Evolutionary conservation across 2,113 vertebrate genomes (phyloP).

Genomic region (Genyomyrus donnyi): DNA sequence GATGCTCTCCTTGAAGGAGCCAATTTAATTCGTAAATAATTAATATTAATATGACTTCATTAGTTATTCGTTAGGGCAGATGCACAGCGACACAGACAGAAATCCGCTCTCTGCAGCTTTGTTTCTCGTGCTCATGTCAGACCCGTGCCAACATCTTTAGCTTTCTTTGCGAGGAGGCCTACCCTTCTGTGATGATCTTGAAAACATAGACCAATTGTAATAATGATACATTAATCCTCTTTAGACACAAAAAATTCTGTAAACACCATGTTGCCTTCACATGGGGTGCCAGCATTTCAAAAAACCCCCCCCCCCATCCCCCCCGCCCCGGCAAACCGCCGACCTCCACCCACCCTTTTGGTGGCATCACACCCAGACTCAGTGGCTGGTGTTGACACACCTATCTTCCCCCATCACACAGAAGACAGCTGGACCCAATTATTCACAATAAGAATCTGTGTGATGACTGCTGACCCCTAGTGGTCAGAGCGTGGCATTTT

Average conservation of each 20-base stretch:
- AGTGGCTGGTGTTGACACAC: neutral
- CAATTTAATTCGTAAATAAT: slow-evolving; percentile 4
- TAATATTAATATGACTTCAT: slow-evolving; percentile 5
- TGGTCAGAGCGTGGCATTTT: neutral
- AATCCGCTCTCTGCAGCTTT: neutral
- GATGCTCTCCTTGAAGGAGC: neutral
- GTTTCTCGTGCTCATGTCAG: neutral
- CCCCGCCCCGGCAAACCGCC: neutral
- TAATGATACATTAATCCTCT: neutral
- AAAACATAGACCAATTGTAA: neutral
- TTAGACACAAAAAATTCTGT: neutral
- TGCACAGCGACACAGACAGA: neutral
- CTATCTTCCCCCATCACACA: neutral
- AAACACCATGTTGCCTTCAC: neutral
- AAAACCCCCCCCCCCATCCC: neutral
- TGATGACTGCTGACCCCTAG: slow-evolving; percentile 18
- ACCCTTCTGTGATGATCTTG: neutral
- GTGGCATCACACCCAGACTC: neutral
- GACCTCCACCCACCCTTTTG: neutral
- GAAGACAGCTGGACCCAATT: neutral
- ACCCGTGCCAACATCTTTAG: neutral
- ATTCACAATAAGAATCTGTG: neutral
- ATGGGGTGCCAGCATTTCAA: neutral
- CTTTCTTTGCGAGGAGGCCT: neutral
- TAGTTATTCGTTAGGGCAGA: slow-evolving; percentile 3